Conservation (phyloP, 2,888 invertebrate species). For the Epinotia nisella region DNA sequence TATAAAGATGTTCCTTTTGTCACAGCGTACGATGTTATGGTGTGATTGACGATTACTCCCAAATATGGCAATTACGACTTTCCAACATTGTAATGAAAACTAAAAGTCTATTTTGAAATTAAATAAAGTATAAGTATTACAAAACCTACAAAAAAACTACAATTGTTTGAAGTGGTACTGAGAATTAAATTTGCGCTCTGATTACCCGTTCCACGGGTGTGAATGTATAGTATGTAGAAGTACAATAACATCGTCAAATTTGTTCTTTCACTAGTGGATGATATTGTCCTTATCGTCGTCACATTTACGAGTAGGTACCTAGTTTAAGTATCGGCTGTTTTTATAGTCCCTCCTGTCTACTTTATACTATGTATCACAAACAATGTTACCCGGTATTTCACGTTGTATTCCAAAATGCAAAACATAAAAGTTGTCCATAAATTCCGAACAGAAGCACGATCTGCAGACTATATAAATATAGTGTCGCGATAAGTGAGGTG, state of each 20-base stretch:
- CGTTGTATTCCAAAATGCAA: slow-evolving; percentile 8
- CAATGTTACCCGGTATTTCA: background rate
- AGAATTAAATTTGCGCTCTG: too few relatives aligned
- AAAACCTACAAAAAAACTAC: too few relatives aligned
- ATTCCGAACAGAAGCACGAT: slow-evolving; percentile 10
- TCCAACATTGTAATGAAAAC: too few relatives aligned
- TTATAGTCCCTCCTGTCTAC: background rate
- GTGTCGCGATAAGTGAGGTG: slow-evolving; percentile 19
- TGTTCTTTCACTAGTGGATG: too few relatives aligned
- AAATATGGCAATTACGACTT: background rate
- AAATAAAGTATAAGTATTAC: too few relatives aligned
- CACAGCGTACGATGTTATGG: background rate
- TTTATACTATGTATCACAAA: background rate
- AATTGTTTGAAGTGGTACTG: too few relatives aligned
- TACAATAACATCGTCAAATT: too few relatives aligned
- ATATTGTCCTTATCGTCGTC: too few relatives aligned
- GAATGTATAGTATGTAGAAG: too few relatives aligned
- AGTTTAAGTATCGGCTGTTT: background rate
- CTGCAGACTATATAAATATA: slow-evolving; percentile 5
- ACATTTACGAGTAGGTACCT: too few relatives aligned
- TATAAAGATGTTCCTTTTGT: slow-evolving; percentile 32
- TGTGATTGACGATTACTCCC: background rate
- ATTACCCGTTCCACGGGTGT: too few relatives aligned
- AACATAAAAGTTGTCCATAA: slow-evolving; percentile 20
- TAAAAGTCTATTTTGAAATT: too few relatives aligned